Percentiles rank a stretch among this genome's conserved stretches.
These are phyloP conservation scores for Myrmecophaga tridactyla DNA, from an alignment of 2,113 vertebrate species.

Conservation along the genomic window DNA sequence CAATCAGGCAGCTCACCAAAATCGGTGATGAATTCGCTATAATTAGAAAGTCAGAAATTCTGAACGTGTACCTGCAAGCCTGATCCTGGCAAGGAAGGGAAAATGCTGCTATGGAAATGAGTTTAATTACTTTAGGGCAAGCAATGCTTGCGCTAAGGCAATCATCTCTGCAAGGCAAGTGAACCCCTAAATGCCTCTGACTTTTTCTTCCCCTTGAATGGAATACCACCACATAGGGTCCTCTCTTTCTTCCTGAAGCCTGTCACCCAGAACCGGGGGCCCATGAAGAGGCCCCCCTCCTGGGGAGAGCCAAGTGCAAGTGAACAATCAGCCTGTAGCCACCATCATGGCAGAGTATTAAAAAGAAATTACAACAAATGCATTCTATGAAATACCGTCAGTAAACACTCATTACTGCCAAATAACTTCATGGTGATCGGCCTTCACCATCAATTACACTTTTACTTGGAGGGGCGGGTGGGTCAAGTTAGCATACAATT, in stretches of 20 bases:
- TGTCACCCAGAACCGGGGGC: neutral
- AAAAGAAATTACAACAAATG: constrained; percentile 57
- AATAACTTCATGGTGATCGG: constrained; percentile 15
- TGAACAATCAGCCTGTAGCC: constrained; percentile 25
- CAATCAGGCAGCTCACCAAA: neutral
- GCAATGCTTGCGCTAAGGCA: constrained; percentile 47
- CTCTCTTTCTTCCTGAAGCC: neutral
- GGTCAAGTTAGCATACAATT: neutral
- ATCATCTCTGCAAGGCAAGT: constrained; percentile 57
- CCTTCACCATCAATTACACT: constrained; percentile 22
- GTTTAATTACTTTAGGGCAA: constrained; percentile 56
- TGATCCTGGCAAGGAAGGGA: constrained; percentile 42
- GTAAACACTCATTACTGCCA: constrained; percentile 41
- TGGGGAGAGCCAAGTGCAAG: constrained; percentile 15
- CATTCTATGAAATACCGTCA: constrained; percentile 13
- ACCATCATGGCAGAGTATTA: constrained; percentile 48
- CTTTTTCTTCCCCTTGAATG: neutral
- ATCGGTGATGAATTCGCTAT: constrained; percentile 57
- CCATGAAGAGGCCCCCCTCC: neutral
- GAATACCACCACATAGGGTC: neutral
- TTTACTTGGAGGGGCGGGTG: neutral
- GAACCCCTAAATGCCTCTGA: constrained; percentile 21
- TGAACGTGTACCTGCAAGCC: constrained; percentile 61
- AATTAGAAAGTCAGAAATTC: constrained; percentile 74
- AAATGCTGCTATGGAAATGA: constrained; percentile 73